Conservation (phyloP, 2,888 invertebrate genomes). For the Arctia plantaginis region DNA sequence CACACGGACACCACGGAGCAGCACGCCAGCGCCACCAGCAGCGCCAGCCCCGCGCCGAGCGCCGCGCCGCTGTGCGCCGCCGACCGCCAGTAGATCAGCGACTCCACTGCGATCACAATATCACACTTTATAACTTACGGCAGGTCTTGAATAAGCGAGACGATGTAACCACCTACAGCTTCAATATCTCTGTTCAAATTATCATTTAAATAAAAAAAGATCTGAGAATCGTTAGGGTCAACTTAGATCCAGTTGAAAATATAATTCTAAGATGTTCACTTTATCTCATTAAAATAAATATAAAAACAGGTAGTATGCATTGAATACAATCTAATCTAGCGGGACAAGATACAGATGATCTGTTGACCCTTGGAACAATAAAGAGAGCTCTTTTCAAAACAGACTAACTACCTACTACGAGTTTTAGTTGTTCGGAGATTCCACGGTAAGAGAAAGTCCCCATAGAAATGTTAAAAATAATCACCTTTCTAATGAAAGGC, state of each 20-base stretch:
- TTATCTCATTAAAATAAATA: neutral
- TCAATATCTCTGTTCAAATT: no score
- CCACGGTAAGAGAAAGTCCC: neutral
- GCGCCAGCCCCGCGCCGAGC: slow-evolving; percentile 95
- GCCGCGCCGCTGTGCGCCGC: slow-evolving; percentile 97
- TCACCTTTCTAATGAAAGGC: neutral
- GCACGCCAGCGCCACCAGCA: slow-evolving; percentile 97
- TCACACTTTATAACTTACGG: neutral
- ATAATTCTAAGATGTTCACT: neutral
- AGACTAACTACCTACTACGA: no score
- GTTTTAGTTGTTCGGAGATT: neutral
- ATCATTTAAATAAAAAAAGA: neutral
- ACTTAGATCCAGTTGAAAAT: neutral
- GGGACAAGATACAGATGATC: no score
- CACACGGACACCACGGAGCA: slow-evolving; percentile 98
- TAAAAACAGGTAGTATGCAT: no score
- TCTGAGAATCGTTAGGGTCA: neutral
- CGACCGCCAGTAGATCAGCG: slow-evolving; percentile 99
- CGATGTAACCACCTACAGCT: no score
- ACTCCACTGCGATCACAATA: slow-evolving; percentile 90
- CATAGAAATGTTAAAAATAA: neutral
- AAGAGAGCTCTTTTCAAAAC: no score
- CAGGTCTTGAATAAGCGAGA: no score
- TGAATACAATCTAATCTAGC: no score
- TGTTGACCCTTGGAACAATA: no score